Percentiles rank a stretch among this genome's conserved stretches.
Conservation (phyloP, 2,888 invertebrate species). For the Melanargia galathea region DNA sequence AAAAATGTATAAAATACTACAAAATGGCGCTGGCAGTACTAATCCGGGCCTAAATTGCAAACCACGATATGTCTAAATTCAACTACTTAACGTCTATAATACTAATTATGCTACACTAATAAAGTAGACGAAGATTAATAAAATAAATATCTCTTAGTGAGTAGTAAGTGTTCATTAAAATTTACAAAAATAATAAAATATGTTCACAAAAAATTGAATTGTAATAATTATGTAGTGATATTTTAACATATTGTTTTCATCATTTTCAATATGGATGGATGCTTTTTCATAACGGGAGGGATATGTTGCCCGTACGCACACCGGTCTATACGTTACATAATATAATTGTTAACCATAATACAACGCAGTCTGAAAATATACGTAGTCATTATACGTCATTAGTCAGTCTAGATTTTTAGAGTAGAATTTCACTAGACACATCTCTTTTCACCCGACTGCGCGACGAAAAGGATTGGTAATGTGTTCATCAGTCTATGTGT, state of each 20-base stretch:
- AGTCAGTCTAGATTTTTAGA: conserved; percentile 8
- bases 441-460: not conserved
- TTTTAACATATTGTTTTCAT: not conserved
- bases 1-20: conserved; percentile 1
- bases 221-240: not conserved
- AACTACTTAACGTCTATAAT: conserved; percentile 24
- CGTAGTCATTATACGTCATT: conserved; percentile 33
- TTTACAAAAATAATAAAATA: conserved; percentile 1
- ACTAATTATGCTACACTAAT: conserved; percentile 22
- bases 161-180: not conserved
- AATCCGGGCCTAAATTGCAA: conserved; percentile 21
- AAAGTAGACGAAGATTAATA: not conserved
- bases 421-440: not conserved
- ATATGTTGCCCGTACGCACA: conserved; percentile 10
- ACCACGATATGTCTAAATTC: conserved; percentile 36
- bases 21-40: not conserved
- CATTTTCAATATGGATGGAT: conserved; percentile 24
- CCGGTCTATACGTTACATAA: not conserved
- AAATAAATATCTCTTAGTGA: not conserved
- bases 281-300: conserved; percentile 18
- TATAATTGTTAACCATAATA: conserved; percentile 7
- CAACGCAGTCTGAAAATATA: conserved; percentile 33
- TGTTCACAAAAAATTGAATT: not conserved
- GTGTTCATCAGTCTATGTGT: too few species aligned
- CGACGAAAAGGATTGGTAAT: too few species aligned